Conservation (phyloP, 2,888 invertebrate genomes). For the Dendrolimus houi region DNA sequence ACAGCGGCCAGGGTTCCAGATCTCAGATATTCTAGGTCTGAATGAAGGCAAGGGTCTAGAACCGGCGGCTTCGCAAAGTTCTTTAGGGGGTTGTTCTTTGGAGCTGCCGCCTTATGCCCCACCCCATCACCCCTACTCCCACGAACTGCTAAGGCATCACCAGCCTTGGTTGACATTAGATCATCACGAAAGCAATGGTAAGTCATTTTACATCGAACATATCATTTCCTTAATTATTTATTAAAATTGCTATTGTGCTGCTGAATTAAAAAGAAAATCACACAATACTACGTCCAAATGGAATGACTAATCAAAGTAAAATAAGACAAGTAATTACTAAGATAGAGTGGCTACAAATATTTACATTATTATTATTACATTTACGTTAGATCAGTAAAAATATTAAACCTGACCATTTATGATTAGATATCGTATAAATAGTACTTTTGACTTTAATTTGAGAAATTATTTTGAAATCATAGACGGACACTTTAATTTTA, state of each 20-base stretch:
- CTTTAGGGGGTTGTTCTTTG: constrained; percentile 40
- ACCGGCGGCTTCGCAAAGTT: constrained; percentile 37
- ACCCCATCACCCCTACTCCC: constrained; percentile 55
- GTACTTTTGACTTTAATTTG: too few relatives aligned
- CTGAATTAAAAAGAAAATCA: not conserved
- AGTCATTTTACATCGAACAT: too few relatives aligned
- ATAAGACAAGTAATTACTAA: too few relatives aligned
- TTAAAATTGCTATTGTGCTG: not conserved
- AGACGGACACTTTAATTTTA: too few relatives aligned
- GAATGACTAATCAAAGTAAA: too few relatives aligned
- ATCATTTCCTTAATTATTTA: too few relatives aligned
- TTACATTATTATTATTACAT: too few relatives aligned
- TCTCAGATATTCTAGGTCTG: constrained; percentile 94
- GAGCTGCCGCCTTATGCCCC: constrained; percentile 59
- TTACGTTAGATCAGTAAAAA: too few relatives aligned
- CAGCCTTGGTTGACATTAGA: constrained; percentile 64
- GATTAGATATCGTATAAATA: too few relatives aligned
- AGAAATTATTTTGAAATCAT: too few relatives aligned
- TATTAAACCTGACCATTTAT: not conserved
- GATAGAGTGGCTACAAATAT: too few relatives aligned
- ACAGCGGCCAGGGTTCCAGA: constrained; percentile 90
- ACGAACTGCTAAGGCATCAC: constrained; percentile 60
- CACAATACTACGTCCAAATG: too few relatives aligned
- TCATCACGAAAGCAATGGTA: constrained; percentile 57
- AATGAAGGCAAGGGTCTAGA: constrained; percentile 80